Percentiles rank a stretch among this genome's conserved stretches.
phyloP scores from a whole-genome alignment of 2,888 invertebrate genomes.

The Leucophenga maculata region DNA sequence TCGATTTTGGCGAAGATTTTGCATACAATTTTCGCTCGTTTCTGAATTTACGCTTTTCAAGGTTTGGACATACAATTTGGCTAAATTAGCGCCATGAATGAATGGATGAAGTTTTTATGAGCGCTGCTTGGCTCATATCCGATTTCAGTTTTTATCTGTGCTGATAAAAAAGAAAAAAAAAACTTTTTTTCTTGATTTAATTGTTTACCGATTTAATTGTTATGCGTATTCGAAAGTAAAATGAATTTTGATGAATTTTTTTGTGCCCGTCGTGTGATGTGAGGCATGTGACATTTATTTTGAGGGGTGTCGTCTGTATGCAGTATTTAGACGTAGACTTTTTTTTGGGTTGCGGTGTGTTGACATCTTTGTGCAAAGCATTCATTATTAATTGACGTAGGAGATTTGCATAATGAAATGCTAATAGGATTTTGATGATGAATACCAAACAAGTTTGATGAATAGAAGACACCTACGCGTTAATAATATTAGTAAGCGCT shows the following conservation, averaged over 20 bases:
- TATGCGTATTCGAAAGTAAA: constrained; percentile 10
- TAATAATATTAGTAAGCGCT: too few relatives aligned
- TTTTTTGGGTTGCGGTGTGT: too few relatives aligned
- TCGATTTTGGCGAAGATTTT: neutral
- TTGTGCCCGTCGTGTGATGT: neutral
- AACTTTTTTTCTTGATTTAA: neutral
- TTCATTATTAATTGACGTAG: too few relatives aligned
- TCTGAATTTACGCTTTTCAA: neutral
- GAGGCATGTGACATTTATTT: constrained; percentile 17
- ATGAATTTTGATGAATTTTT: constrained; percentile 13
- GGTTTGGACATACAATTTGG: neutral
- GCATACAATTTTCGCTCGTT: neutral
- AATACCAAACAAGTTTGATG: too few relatives aligned
- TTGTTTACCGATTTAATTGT: constrained; percentile 16
- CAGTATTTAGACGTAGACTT: neutral
- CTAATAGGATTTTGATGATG: too few relatives aligned
- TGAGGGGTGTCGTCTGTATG: neutral
- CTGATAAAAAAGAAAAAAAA: constrained; percentile 10
- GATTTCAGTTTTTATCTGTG: constrained; percentile 17
- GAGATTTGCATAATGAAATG: too few relatives aligned
- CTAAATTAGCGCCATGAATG: constrained; percentile 9
- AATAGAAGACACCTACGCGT: too few relatives aligned
- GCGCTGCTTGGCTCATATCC: neutral
- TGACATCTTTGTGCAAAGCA: too few relatives aligned
- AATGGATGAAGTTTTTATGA: neutral